Conservation (phyloP, 1,140 invertebrate species). For the Orius insidiosus region DNA sequence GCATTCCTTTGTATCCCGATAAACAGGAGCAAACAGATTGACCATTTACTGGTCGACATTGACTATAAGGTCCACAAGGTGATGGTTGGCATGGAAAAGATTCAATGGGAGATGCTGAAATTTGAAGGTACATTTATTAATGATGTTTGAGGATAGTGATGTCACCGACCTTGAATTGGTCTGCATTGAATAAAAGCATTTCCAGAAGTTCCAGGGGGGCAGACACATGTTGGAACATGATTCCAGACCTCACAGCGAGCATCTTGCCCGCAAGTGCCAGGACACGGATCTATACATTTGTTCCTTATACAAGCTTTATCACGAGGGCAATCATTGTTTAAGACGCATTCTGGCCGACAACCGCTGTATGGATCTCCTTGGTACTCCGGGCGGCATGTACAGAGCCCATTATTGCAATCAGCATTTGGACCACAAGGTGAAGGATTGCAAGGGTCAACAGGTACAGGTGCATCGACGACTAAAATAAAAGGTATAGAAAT, state of each 20-base stretch:
- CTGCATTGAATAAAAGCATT: constrained; percentile 54
- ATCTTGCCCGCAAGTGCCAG: constrained; percentile 49
- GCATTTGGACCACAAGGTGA: constrained; percentile 57
- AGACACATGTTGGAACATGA: constrained; percentile 45
- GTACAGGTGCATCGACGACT: constrained; percentile 24
- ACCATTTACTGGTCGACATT: constrained; percentile 43
- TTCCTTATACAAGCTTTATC: constrained; percentile 49
- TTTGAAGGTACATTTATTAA: background rate
- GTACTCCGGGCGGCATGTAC: constrained; percentile 38
- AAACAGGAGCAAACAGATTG: constrained; percentile 49
- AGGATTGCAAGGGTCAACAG: constrained; percentile 51
- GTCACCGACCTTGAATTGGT: constrained; percentile 30
- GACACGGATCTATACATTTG: constrained; percentile 59
- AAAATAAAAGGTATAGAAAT: constrained; percentile 22
- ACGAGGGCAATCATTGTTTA: constrained; percentile 42
- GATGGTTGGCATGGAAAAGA: constrained; percentile 30
- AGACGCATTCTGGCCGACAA: constrained; percentile 43
- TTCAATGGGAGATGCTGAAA: constrained; percentile 19
- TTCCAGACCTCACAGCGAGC: constrained; percentile 47
- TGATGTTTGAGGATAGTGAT: background rate
- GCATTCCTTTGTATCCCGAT: constrained; percentile 41
- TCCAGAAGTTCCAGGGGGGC: constrained; percentile 44
- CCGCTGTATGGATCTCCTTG: constrained; percentile 42
- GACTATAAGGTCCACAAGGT: constrained; percentile 34
- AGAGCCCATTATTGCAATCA: constrained; percentile 39